Percentiles rank a stretch among this genome's conserved stretches.
Conservation (phyloP, 2,888 invertebrate species). For the Cordilura impudica region DNA sequence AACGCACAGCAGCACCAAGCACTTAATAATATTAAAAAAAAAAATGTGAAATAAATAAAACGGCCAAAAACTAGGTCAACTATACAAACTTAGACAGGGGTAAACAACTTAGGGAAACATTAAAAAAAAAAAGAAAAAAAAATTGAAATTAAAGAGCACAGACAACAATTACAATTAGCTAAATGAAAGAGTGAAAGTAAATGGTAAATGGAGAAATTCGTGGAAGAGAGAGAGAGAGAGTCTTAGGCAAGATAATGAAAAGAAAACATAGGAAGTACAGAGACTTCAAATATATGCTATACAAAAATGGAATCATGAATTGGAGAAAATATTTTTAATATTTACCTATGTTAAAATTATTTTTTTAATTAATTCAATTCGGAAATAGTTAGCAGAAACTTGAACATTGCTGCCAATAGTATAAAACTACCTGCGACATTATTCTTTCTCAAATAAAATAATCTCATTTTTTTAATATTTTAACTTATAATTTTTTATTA, state of each 20-base stretch:
- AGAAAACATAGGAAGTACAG: background rate
- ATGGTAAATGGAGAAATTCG: background rate
- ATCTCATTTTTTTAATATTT: too few relatives aligned
- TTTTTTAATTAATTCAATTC: too few relatives aligned
- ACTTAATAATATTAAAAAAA: slow-evolving; percentile 56
- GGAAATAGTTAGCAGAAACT: too few relatives aligned
- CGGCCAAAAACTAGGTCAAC: slow-evolving; percentile 47
- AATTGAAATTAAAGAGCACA: background rate
- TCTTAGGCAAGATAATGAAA: background rate
- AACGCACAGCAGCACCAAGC: slow-evolving; percentile 37
- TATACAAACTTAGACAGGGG: slow-evolving; percentile 49
- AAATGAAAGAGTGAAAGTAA: background rate
- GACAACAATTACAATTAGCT: background rate
- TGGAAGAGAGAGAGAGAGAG: background rate
- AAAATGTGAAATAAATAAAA: slow-evolving; percentile 31
- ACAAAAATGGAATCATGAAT: too few relatives aligned
- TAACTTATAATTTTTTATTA: too few relatives aligned
- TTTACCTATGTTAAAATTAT: too few relatives aligned
- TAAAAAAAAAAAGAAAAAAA: background rate
- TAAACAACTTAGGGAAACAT: slow-evolving; percentile 48
- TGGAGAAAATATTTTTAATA: too few relatives aligned
- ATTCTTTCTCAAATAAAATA: too few relatives aligned
- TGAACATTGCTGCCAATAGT: too few relatives aligned
- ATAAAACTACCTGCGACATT: too few relatives aligned
- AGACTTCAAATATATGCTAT: too few relatives aligned